These are phyloP conservation scores for Dorcus hopei DNA, from an alignment of 2,888 invertebrate species.

Conservation along the genomic window DNA sequence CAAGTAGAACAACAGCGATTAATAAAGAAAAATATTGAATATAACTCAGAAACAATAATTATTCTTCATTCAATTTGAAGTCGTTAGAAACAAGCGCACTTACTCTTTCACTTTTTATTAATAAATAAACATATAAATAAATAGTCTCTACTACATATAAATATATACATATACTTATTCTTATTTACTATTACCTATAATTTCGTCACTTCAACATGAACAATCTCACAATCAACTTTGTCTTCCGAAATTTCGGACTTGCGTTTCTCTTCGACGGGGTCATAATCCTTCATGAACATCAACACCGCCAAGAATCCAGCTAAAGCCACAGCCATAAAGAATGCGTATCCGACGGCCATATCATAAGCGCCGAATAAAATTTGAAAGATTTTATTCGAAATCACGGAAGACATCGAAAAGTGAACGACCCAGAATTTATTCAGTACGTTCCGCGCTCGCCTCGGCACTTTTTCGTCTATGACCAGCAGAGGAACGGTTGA, in stretches of 20 bases:
- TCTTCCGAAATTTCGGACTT: neutral
- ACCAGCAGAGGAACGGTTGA: slow-evolving; percentile 21
- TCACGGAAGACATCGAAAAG: slow-evolving; percentile 28
- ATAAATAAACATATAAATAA: no score
- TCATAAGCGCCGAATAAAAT: slow-evolving; percentile 23
- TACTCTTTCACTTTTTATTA: no score
- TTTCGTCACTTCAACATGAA: neutral
- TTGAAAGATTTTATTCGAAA: slow-evolving; percentile 31
- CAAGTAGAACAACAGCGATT: no score
- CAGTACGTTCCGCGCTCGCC: slow-evolving; percentile 16
- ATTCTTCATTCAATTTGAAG: no score
- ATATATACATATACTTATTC: no score
- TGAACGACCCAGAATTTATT: slow-evolving; percentile 25
- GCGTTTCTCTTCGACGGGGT: slow-evolving; percentile 10
- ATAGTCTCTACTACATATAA: no score
- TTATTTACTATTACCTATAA: neutral
- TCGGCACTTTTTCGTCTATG: slow-evolving; percentile 23
- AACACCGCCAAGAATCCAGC: slow-evolving; percentile 6
- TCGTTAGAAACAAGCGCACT: no score
- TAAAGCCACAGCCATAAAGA: slow-evolving; percentile 15
- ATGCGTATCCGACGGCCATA: slow-evolving; percentile 21
- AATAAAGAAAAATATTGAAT: no score
- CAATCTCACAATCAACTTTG: no score
- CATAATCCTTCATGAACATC: slow-evolving; percentile 13
- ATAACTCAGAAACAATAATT: no score